Conservation (phyloP, 2,888 invertebrate species). For the Aporophyla nigra region DNA sequence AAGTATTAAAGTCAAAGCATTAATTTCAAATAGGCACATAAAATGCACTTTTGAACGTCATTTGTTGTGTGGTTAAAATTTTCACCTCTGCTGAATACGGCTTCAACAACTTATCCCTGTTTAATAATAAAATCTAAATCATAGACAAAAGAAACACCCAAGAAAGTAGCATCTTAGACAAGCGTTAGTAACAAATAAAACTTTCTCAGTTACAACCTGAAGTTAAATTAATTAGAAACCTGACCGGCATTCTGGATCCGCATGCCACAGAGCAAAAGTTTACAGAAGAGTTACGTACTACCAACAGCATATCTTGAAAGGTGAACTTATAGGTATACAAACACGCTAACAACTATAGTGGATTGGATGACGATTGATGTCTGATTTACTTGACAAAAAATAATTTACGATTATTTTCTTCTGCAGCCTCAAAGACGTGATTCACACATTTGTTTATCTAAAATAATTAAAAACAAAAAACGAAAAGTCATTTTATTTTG, state of each 20-base stretch:
- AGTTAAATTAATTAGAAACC: slow-evolving; percentile 69
- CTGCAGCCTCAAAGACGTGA: neutral
- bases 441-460: neutral
- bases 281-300: slow-evolving; percentile 26
- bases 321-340: neutral
- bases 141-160: slow-evolving; percentile 30
- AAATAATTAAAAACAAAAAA: neutral
- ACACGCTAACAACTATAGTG: neutral
- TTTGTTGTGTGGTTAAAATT: no score
- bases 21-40: no score
- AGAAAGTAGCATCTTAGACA: slow-evolving; percentile 43
- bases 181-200: slow-evolving; percentile 62
- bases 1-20: no score
- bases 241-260: slow-evolving; percentile 57
- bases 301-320: neutral
- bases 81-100: neutral
- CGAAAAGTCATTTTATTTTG: no score
- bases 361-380: neutral
- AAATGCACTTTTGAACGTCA: no score
- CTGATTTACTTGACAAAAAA: no score
- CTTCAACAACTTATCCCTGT: neutral
- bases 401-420: neutral
- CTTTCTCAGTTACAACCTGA: slow-evolving; percentile 58
- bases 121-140: slow-evolving; percentile 4
- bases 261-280: neutral